Evolutionary conservation across 2,888 invertebrate species (phyloP).

Genomic region (Mesochorus sp.): DNA sequence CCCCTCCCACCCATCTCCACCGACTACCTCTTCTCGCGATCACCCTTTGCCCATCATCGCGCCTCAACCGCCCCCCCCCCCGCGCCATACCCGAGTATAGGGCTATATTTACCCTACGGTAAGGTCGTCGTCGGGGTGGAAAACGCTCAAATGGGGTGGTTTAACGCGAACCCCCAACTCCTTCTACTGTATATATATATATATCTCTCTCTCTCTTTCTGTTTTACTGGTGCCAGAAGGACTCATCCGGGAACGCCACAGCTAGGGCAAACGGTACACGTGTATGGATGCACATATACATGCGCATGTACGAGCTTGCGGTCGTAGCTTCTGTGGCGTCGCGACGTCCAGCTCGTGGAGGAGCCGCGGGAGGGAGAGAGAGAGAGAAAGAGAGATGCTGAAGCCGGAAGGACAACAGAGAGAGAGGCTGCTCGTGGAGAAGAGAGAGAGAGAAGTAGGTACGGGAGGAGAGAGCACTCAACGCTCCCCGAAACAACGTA

Average conservation of each 20-base stretch:
- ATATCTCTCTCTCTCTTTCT: not conserved
- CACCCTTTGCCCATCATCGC: slow-evolving; percentile 61
- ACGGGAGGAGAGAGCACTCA: slow-evolving; percentile 41
- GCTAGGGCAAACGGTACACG: slow-evolving; percentile 42
- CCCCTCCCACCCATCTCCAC: slow-evolving; percentile 14
- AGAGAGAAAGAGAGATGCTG: slow-evolving; percentile 28
- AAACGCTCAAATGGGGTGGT: slow-evolving; percentile 82
- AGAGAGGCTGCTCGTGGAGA: slow-evolving; percentile 4
- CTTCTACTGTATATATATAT: too few species aligned
- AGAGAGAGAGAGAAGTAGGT: not conserved
- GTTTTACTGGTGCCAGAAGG: slow-evolving; percentile 72
- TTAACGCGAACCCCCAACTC: slow-evolving; percentile 80
- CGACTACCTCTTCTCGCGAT: slow-evolving; percentile 22
- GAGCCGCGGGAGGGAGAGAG: slow-evolving; percentile 16
- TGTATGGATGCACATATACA: not conserved
- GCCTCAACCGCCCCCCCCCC: slow-evolving; percentile 55
- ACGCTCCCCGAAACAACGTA: slow-evolving; percentile 77
- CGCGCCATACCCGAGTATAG: too few species aligned
- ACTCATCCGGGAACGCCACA: slow-evolving; percentile 71
- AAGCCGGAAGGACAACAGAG: slow-evolving; percentile 42
- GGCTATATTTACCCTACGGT: slow-evolving; percentile 77
- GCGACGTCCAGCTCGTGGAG: slow-evolving; percentile 50
- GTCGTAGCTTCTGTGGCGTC: slow-evolving; percentile 54
- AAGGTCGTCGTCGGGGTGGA: slow-evolving; percentile 82
- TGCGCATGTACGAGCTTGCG: slow-evolving; percentile 18